Evolutionary conservation across 2,888 invertebrate species (phyloP).

Genomic region (Caenorhabditis parvicauda): DNA sequence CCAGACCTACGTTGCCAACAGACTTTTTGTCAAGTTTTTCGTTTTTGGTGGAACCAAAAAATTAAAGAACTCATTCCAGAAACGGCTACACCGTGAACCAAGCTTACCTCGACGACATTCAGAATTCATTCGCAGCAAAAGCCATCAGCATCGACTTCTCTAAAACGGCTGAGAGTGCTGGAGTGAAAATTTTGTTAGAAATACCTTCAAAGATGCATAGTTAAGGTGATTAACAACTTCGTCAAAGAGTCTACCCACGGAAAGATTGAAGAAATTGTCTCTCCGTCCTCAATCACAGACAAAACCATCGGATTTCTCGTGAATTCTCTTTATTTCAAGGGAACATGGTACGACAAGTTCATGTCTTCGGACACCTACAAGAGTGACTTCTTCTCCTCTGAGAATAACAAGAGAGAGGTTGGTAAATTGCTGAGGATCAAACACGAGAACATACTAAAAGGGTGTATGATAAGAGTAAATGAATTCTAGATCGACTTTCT

Average conservation of each 20-base stretch:
- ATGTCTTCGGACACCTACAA: slow-evolving; percentile 68
- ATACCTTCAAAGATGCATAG: neutral
- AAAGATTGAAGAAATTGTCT: slow-evolving; percentile 78
- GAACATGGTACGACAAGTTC: slow-evolving; percentile 68
- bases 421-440: too few relatives aligned
- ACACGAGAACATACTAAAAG: too few relatives aligned
- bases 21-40: slow-evolving; percentile 17
- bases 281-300: slow-evolving; percentile 66
- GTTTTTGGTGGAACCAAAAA: neutral
- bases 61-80: slow-evolving; percentile 5
- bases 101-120: slow-evolving; percentile 15
- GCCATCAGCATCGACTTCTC: slow-evolving; percentile 37
- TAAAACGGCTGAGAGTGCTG: slow-evolving; percentile 65
- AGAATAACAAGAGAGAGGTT: slow-evolving; percentile 39
- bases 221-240: slow-evolving; percentile 76
- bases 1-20: slow-evolving; percentile 12
- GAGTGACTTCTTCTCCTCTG: slow-evolving; percentile 71
- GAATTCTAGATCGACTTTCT: slow-evolving; percentile 75
- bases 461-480: too few relatives aligned
- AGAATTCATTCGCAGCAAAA: slow-evolving; percentile 21
- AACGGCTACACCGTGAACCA: slow-evolving; percentile 21
- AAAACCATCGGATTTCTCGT: slow-evolving; percentile 63
- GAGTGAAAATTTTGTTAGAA: slow-evolving; percentile 16
- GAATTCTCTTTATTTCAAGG: slow-evolving; percentile 67
- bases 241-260: slow-evolving; percentile 78